Evolutionary conservation across 2,797 vertebrate genomes (phyloP).

Genomic region (Enteromius anoplus): DNA sequence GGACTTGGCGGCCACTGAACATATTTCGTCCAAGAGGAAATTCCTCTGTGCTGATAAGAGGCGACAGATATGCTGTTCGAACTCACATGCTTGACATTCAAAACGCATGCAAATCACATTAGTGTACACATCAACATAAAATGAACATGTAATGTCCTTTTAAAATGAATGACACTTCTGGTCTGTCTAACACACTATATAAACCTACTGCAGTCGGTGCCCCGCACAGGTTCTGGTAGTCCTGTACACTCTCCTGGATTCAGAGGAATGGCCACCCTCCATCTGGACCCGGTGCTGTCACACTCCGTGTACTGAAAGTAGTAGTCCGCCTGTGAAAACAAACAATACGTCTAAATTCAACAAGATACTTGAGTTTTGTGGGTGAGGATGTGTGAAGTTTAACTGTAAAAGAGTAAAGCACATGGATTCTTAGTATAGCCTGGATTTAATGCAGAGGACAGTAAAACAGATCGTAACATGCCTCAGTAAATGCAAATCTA

Average conservation of each 20-base stretch:
- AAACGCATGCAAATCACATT: background rate
- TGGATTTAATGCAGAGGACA: conserved; percentile 19
- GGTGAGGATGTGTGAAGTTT: conserved; percentile 17
- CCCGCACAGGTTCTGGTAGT: conserved; percentile 91
- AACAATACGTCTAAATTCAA: conserved; percentile 40
- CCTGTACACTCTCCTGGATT: conserved; percentile 81
- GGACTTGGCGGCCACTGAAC: conserved; percentile 28
- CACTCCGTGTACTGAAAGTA: conserved; percentile 98
- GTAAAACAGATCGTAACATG: conserved; percentile 37
- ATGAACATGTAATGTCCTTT: background rate
- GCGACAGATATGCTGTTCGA: conserved; percentile 44
- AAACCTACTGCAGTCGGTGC: conserved; percentile 95
- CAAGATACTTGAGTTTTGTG: conserved; percentile 23
- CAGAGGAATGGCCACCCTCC: conserved; percentile 95
- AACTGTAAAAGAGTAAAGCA: background rate
- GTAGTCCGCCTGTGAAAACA: conserved; percentile 87
- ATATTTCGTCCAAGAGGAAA: conserved; percentile 58
- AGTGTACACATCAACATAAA: conserved; percentile 6
- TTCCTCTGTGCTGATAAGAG: conserved; percentile 67
- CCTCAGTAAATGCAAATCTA: too few species aligned
- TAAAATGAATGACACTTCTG: background rate
- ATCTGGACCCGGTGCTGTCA: conserved; percentile 92
- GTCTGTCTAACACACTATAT: background rate
- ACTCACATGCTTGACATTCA: background rate
- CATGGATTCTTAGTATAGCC: background rate